Percentiles rank a stretch among this genome's conserved stretches.
Conservation (phyloP, 2,797 vertebrate genomes). For the Malacoraja senta region DNA sequence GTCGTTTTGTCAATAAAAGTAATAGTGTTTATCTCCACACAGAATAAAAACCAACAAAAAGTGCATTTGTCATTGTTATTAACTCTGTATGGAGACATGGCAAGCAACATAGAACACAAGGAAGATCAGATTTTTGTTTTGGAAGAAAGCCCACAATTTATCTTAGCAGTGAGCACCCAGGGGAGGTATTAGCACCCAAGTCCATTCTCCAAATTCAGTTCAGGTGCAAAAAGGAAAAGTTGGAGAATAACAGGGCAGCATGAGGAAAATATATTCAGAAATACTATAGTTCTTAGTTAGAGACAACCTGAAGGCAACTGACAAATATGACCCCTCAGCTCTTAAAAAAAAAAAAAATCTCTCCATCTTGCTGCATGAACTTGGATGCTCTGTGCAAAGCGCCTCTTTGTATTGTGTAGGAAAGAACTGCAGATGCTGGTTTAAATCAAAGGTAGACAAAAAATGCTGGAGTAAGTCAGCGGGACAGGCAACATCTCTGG, state of each 20-base stretch:
- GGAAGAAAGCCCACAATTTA: not conserved
- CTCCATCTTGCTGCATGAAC: not conserved
- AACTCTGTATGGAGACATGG: not conserved
- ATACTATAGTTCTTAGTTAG: not conserved
- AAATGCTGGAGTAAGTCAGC: no score
- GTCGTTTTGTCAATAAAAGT: not conserved
- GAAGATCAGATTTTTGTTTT: no score
- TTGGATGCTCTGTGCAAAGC: not conserved
- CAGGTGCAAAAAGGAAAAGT: not conserved
- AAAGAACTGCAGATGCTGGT: no score
- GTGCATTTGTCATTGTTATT: not conserved
- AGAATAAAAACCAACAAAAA: not conserved
- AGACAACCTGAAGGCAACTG: not conserved
- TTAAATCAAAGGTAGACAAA: no score
- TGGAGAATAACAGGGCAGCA: not conserved
- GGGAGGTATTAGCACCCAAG: not conserved
- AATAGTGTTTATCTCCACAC: not conserved
- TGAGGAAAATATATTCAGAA: not conserved
- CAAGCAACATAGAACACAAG: not conserved
- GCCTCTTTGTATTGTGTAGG: not conserved
- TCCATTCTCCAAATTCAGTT: not conserved
- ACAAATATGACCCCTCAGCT: not conserved
- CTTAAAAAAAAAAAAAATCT: not conserved
- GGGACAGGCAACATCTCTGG: no score
- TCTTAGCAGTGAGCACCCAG: not conserved